These are phyloP conservation scores for Chaenogobius annularis DNA, from an alignment of 2,113 vertebrate species.

Conservation along the genomic window DNA sequence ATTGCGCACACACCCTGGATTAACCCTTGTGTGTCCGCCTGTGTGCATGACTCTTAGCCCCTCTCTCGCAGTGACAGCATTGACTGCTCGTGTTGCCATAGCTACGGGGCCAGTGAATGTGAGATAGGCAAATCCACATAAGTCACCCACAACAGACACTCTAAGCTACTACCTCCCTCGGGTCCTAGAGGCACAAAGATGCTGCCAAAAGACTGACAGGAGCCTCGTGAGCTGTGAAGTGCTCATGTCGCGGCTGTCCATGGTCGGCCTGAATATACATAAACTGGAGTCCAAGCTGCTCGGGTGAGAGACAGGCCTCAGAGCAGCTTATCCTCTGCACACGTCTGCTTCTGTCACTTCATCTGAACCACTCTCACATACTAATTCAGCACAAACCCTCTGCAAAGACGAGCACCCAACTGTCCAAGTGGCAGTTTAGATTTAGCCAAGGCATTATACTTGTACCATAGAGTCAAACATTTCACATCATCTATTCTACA, in stretches of 20 bases:
- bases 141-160: slow-evolving; percentile 67
- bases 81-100: slow-evolving; percentile 72
- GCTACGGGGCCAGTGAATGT: slow-evolving; percentile 66
- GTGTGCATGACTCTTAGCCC: slow-evolving; percentile 62
- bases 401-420: slow-evolving; percentile 7
- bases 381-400: slow-evolving; percentile 12
- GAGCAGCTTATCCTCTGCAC: slow-evolving; percentile 47
- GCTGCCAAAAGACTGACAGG: slow-evolving; percentile 55
- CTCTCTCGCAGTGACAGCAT: slow-evolving; percentile 61
- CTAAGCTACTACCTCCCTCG: slow-evolving; percentile 61
- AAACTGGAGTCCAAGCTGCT: slow-evolving; percentile 30
- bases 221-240: slow-evolving; percentile 52
- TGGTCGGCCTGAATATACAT: slow-evolving; percentile 46
- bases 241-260: slow-evolving; percentile 51
- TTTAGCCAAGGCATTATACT: slow-evolving; percentile 5
- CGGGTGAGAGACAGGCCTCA: slow-evolving; percentile 44
- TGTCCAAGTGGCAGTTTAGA: background rate
- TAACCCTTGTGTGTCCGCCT: slow-evolving; percentile 72
- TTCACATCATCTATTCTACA: background rate
- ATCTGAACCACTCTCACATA: slow-evolving; percentile 22
- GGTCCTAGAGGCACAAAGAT: slow-evolving; percentile 60
- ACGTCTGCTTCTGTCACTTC: slow-evolving; percentile 26
- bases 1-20: slow-evolving; percentile 57
- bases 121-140: slow-evolving; percentile 74
- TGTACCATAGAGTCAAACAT: background rate